Evolutionary conservation across 2,113 vertebrate genomes (phyloP).

Genomic region (Accipiter virgatus): DNA sequence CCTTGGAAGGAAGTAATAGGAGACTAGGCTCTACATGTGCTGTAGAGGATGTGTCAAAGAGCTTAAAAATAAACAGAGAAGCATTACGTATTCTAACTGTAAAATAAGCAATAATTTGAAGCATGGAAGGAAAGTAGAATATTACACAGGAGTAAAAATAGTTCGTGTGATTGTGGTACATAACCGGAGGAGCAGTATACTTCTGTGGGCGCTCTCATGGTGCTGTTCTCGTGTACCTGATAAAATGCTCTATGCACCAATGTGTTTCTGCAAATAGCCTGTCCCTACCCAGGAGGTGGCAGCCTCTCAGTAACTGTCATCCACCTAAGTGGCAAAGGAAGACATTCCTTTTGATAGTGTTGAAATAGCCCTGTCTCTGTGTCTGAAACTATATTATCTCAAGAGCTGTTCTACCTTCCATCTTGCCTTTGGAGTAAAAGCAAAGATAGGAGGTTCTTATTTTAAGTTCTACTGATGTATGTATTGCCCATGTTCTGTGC

Average conservation of each 20-base stretch:
- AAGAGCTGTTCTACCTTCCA: not conserved
- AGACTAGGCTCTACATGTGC: not conserved
- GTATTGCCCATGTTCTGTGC: not conserved
- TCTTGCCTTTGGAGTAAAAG: not conserved
- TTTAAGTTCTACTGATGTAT: not conserved
- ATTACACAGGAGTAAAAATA: not conserved
- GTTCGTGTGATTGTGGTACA: accelerated
- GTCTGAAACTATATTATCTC: not conserved
- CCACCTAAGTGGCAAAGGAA: not conserved
- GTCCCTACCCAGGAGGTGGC: not conserved
- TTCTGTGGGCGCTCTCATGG: not conserved
- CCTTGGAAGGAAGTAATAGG: not conserved
- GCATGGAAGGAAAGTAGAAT: not conserved
- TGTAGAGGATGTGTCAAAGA: conserved; percentile 37
- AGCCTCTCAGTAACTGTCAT: not conserved
- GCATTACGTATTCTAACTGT: not conserved
- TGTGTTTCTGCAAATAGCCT: not conserved
- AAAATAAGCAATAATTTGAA: not conserved
- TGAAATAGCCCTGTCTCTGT: not conserved
- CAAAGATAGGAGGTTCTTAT: not conserved
- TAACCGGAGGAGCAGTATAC: not conserved
- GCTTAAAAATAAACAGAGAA: conserved; percentile 10
- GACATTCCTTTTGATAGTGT: not conserved
- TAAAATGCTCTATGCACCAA: accelerated
- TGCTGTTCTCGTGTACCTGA: not conserved